Conservation (phyloP, 2,888 invertebrate species). For the Drosophila neonasuta region DNA sequence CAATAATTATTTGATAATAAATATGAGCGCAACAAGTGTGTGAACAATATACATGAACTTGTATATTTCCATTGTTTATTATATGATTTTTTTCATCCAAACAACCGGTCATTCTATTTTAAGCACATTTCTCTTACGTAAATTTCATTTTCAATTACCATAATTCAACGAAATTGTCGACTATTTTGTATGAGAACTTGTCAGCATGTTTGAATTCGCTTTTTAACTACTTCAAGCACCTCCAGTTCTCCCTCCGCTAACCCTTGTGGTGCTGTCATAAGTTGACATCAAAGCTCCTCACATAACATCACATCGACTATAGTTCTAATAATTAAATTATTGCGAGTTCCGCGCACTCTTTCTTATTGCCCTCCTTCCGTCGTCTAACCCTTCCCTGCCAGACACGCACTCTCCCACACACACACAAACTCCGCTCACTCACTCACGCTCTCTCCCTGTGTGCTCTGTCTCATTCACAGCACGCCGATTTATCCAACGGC, state of each 20-base stretch:
- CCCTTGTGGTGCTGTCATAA: constrained; percentile 6
- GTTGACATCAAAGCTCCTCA: constrained; percentile 22
- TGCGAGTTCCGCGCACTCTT: constrained; percentile 13
- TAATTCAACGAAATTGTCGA: neutral
- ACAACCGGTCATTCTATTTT: neutral
- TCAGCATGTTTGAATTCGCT: neutral
- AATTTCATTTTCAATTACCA: neutral
- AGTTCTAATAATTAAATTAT: constrained; percentile 45
- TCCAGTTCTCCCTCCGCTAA: neutral
- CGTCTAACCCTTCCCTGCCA: constrained; percentile 1
- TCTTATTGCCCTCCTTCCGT: neutral
- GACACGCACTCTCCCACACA: constrained; percentile 1
- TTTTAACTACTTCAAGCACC: neutral
- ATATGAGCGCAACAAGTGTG: too few species aligned
- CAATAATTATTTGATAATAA: neutral
- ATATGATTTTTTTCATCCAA: too few species aligned
- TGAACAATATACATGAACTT: neutral
- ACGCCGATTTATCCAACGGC: constrained; percentile 78
- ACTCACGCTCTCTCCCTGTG: constrained; percentile 17
- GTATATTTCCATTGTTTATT: neutral
- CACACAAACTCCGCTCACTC: constrained; percentile 28
- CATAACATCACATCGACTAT: constrained; percentile 33
- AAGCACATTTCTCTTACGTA: neutral
- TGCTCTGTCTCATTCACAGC: constrained; percentile 55
- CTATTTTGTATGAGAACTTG: neutral